phyloP scores from a whole-genome alignment of 2,888 invertebrate species.

The Leptopilina myrica region DNA sequence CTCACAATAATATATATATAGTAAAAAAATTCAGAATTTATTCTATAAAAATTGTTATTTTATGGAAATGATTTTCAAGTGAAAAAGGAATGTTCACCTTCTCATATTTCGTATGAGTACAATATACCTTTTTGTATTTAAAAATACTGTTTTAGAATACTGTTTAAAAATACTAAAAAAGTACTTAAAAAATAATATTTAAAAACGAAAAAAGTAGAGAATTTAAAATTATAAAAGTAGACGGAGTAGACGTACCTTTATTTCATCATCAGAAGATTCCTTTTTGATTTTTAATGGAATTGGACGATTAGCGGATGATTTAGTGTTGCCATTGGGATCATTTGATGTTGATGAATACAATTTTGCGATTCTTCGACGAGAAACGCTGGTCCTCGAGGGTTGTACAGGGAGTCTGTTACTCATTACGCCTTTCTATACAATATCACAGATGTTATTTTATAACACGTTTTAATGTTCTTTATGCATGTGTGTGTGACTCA shows the following conservation, averaged over 20 bases:
- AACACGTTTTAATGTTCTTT: slow-evolving; percentile 15
- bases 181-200: too few species aligned
- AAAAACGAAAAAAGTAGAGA: too few species aligned
- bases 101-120: too few species aligned
- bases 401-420: slow-evolving; percentile 54
- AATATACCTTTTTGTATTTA: too few species aligned
- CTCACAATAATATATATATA: too few species aligned
- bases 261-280: slow-evolving; percentile 56
- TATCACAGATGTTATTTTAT: slow-evolving; percentile 30
- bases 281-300: slow-evolving; percentile 53
- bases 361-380: slow-evolving; percentile 51
- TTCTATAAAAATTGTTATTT: too few species aligned
- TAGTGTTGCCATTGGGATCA: slow-evolving; percentile 42
- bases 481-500: not conserved
- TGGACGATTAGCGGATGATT: slow-evolving; percentile 38
- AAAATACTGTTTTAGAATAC: too few species aligned
- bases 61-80: too few species aligned
- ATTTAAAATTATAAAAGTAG: not conserved
- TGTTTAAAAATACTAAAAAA: too few species aligned
- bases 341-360: slow-evolving; percentile 50
- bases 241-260: slow-evolving; percentile 47
- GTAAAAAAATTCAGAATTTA: too few species aligned
- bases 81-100: too few species aligned
- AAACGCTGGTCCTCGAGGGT: slow-evolving; percentile 53
- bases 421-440: slow-evolving; percentile 46